Base-by-base conservation (phyloP, 2,797 vertebrate species). In the Chromis chromis region DNA sequence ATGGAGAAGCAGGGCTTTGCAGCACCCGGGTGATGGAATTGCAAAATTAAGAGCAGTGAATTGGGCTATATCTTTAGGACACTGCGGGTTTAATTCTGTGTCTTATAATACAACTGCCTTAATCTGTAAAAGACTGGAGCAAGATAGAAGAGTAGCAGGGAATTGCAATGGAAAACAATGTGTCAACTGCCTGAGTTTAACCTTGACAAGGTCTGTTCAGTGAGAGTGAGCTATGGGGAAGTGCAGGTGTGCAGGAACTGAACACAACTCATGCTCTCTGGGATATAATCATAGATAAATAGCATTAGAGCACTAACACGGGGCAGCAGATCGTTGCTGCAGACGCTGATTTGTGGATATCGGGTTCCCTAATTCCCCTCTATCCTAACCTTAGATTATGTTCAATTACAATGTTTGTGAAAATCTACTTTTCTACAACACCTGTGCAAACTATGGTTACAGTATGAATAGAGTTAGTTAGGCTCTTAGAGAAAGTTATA, bases 11-110 rank as follows among this genome's bases (percentile, higher is more conserved):
- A 70, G 87, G 88, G 92, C 91, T 93, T 87, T 92, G 92, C 85
- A 58, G 86, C 82, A 82, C 62, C 79, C 27, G 40, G 70, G 88
- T 87, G 88, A 91, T 92, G 91, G 92, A 89, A 93, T 93, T 92
- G 92, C 89, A 86, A 92, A 93, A 93, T 93, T 94, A 94, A 91
- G 90, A 90, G 87, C 83, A 74, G 83, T 74, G 90, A 88, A 94
- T 93, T 93, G 93, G 90, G 72, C 88, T 81, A 88, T 92, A 93
- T 92, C 84, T 91, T 88, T 81, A 84, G 89, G 88, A 92, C 92
- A 89, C 88, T 69, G 88, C 28, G 2, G 81, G 84, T 86, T 91
- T 92, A 93, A 93, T 93, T 91, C 91, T 83, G 82, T 86, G 83
- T 83, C 85, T 91, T 93, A 91, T 90, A 93, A 89, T 88, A 89